Evolutionary conservation across 2,113 vertebrate genomes (phyloP).

Genomic region (Emberiza fucata): DNA sequence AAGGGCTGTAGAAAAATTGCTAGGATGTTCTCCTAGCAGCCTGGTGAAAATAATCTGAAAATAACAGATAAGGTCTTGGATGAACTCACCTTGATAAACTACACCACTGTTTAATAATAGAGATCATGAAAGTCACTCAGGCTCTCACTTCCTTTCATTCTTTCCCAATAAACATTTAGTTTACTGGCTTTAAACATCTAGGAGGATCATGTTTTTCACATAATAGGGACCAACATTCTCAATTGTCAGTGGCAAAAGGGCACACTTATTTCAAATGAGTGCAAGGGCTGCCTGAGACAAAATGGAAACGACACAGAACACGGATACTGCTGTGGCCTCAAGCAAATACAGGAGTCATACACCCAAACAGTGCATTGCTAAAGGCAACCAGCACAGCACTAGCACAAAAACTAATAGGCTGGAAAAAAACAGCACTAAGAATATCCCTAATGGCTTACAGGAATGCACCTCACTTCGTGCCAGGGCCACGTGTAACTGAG

Average conservation of each 20-base stretch:
- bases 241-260: neutral
- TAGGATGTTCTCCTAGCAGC: neutral
- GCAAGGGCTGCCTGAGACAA: neutral
- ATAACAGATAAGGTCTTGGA: neutral
- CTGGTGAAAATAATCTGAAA: neutral
- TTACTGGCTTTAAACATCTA: neutral
- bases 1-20: neutral
- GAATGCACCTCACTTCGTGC: neutral
- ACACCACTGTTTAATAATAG: neutral
- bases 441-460: neutral
- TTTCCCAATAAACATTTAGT: neutral
- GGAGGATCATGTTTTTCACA: neutral
- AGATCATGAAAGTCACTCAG: neutral
- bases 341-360: slow-evolving; percentile 10
- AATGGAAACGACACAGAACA: slow-evolving; percentile 26
- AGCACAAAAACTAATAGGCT: neutral
- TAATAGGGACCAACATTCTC: neutral
- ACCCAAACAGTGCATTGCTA: neutral
- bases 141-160: neutral
- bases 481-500: neutral
- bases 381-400: neutral
- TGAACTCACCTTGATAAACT: neutral
- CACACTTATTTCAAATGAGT: neutral
- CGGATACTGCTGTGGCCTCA: slow-evolving; percentile 27
- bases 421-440: neutral